These are phyloP conservation scores for Brenthis ino DNA, from an alignment of 2,888 invertebrate species.

Conservation along the genomic window DNA sequence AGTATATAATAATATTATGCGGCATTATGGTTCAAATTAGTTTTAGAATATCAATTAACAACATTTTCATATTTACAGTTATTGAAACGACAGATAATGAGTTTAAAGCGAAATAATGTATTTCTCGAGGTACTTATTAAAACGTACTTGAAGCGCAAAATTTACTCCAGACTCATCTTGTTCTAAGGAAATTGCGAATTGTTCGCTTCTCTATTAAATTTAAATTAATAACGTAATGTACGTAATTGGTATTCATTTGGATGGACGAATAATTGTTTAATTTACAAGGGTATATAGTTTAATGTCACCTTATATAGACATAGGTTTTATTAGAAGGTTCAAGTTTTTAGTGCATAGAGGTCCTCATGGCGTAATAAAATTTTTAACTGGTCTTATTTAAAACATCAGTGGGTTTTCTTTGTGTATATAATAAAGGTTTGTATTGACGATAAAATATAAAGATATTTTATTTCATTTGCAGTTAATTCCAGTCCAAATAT, in stretches of 20 bases:
- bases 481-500: no score
- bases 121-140: constrained; percentile 41
- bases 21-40: no score
- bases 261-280: constrained; percentile 25
- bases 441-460: no score
- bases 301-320: background rate
- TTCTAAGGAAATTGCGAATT: constrained; percentile 46
- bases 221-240: constrained; percentile 45
- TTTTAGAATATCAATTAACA: no score
- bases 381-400: no score
- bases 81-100: background rate
- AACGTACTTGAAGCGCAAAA: constrained; percentile 44
- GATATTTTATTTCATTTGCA: no score
- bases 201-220: constrained; percentile 47
- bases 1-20: no score
- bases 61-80: background rate
- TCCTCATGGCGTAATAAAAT: no score
- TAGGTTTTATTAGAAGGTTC: background rate
- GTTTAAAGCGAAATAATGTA: constrained; percentile 30
- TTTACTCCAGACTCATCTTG: constrained; percentile 39
- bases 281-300: background rate
- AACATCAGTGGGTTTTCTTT: no score
- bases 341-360: no score
- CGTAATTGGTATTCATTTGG: constrained; percentile 38
- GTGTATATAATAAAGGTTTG: no score